Conservation (phyloP, 2,888 invertebrate genomes). For the Apamea monoglypha region DNA sequence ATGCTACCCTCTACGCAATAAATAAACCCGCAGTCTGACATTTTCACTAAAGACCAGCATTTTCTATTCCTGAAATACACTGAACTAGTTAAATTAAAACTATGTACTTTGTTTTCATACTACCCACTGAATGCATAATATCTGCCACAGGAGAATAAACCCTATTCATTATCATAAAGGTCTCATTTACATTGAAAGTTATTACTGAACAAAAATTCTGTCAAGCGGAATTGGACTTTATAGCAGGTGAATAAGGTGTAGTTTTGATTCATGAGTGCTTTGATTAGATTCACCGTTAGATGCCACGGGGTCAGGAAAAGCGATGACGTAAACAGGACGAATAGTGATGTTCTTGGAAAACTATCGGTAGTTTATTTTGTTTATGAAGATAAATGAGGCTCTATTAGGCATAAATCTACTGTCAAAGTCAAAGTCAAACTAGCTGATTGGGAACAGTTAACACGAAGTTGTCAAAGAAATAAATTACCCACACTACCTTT, state of each 20-base stretch:
- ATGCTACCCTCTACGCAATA: not conserved
- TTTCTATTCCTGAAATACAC: slow-evolving; percentile 18
- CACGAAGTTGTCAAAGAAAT: too few species aligned
- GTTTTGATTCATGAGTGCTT: slow-evolving; percentile 7
- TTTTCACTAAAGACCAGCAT: slow-evolving; percentile 14
- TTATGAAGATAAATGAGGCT: not conserved
- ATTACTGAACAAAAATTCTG: not conserved
- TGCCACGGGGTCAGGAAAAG: slow-evolving; percentile 69
- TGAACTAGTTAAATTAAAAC: slow-evolving; percentile 14
- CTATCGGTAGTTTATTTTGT: slow-evolving; percentile 44
- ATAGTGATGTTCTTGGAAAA: slow-evolving; percentile 56
- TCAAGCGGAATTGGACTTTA: slow-evolving; percentile 21
- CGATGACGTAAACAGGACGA: slow-evolving; percentile 71
- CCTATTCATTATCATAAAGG: not conserved
- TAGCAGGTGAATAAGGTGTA: slow-evolving; percentile 7
- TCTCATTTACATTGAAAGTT: slow-evolving; percentile 25
- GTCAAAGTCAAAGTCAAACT: not conserved
- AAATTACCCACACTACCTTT: too few species aligned
- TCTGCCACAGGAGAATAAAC: slow-evolving; percentile 16
- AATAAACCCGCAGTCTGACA: not conserved
- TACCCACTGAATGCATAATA: slow-evolving; percentile 22
- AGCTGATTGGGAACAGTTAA: not conserved
- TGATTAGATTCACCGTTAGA: slow-evolving; percentile 63
- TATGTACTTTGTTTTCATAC: slow-evolving; percentile 1
- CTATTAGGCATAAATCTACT: too few species aligned